These are phyloP conservation scores for Micromys minutus DNA, from an alignment of 2,113 vertebrate species.

Conservation along the genomic window DNA sequence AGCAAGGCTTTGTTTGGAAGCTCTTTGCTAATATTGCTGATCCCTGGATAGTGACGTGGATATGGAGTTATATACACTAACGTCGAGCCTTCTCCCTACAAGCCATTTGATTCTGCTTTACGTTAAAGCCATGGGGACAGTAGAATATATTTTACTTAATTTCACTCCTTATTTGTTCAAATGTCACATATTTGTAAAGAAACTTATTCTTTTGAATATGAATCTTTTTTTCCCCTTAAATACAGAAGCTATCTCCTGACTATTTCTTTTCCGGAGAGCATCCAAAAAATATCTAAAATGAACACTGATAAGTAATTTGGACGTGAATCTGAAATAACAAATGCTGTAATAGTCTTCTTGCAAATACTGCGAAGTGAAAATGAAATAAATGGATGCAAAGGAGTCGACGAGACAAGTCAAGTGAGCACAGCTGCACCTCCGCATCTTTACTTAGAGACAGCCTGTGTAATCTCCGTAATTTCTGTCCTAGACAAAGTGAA, in stretches of 20 bases:
- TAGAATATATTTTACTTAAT: constrained; percentile 61
- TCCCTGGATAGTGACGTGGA: constrained; percentile 43
- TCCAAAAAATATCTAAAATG: constrained; percentile 65
- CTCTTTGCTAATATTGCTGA: constrained; percentile 36
- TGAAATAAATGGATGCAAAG: constrained; percentile 31
- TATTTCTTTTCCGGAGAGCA: constrained; percentile 61
- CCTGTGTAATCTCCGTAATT: neutral
- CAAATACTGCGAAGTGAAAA: constrained; percentile 48
- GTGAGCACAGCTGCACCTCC: neutral
- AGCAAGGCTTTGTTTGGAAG: neutral
- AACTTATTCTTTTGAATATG: constrained; percentile 63
- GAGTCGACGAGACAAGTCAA: neutral
- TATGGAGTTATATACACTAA: constrained; percentile 74
- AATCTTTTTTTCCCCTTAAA: constrained; percentile 70
- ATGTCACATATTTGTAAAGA: constrained; percentile 50
- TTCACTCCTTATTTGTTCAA: constrained; percentile 44
- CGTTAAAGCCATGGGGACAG: constrained; percentile 73
- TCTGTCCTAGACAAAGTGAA: neutral
- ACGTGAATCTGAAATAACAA: constrained; percentile 57
- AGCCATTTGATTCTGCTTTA: constrained; percentile 69
- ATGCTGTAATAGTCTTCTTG: constrained; percentile 39
- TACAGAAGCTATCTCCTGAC: constrained; percentile 58
- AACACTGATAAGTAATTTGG: constrained; percentile 61
- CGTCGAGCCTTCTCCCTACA: constrained; percentile 68
- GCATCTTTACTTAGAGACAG: neutral